Evolutionary conservation across 1,140 invertebrate species (phyloP).

Genomic region (Drosophila setifemur): DNA sequence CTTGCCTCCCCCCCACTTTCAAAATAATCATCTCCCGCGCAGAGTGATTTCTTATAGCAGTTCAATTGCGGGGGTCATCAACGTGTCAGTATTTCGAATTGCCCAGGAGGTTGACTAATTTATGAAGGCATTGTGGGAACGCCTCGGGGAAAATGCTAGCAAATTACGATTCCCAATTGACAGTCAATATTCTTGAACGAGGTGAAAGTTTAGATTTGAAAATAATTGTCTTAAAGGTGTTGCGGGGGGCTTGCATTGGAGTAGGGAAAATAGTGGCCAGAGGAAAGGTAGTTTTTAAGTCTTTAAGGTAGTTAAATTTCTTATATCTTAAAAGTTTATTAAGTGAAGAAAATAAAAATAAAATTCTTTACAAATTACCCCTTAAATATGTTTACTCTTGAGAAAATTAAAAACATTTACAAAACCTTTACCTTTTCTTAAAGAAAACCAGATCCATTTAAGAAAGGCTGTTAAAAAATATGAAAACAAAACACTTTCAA

Average conservation of each 20-base stretch:
- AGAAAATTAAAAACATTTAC: not conserved
- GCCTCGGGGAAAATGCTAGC: constrained; percentile 11
- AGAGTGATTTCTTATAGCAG: constrained; percentile 79
- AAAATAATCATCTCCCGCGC: constrained; percentile 36
- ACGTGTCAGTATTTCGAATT: constrained; percentile 64
- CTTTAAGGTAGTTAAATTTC: no score
- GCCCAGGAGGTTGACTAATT: constrained; percentile 37
- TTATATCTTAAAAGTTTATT: no score
- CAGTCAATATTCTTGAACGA: constrained; percentile 1
- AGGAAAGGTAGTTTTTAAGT: no score
- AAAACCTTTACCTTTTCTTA: not conserved
- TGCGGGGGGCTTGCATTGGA: no score
- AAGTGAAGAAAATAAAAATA: no score
- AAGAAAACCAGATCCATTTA: not conserved
- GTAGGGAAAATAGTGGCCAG: no score
- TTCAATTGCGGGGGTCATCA: constrained; percentile 70
- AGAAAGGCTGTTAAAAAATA: not conserved
- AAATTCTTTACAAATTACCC: no score
- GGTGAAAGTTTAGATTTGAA: constrained; percentile 5
- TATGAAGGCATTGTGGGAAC: constrained; percentile 42
- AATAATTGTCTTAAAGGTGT: not conserved
- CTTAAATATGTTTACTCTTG: not conserved
- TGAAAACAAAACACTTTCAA: not conserved
- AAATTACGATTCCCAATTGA: not conserved
- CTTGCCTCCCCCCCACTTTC: not conserved